Base-by-base conservation (phyloP, 2,797 vertebrate genomes). In the Pygocentrus nattereri region DNA sequence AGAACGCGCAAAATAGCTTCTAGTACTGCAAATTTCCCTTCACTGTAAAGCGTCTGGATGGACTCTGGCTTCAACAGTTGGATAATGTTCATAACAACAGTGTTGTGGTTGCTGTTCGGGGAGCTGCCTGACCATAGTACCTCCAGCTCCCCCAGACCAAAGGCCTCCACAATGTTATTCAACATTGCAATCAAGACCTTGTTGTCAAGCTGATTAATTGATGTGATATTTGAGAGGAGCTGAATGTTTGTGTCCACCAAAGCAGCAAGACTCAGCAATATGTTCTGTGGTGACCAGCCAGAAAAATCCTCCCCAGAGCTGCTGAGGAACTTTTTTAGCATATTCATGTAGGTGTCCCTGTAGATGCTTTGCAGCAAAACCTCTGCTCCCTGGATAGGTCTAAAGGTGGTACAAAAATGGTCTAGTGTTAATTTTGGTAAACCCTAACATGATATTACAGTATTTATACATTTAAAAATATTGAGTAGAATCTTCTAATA, bases 311-410 rank as follows among this genome's bases (percentile, higher is more conserved):
- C 72, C 25, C 2, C 56, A 81, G 81, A 75, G 88, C 56, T 74
- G 64, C 23, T 81, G 76, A 64, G 69, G 74, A 76, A 71, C 52
- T 38, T 75, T 19, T 81, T 62, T 30, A 52, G 54, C 74, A 31
- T 74, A n/a, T n/a, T 56, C 59, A 41, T 85, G 38, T 81, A 87
- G 31, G 79, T 30, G 54, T 89, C 74, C 2, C 85, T 77, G 15
- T 90, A 94, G 13, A 90, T 19, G 52, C 85, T 54, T 74, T 94
- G 88, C 44, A 95, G 69, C 61, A 95, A 74, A 84, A 79, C 84
- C 44, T 91, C 77, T 19, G 88, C 84, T 85, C 93, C 94, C 85
- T 92, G 91, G 74, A 95, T 87, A 77, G 1, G 86, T 69, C 95
- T 95, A 70, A 6, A 70, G 30, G 87, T 25, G 88, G 49, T 81